Conservation (phyloP, 92 coral and sea anemone genomes). For the Isaurus tuberculatus region DNA sequence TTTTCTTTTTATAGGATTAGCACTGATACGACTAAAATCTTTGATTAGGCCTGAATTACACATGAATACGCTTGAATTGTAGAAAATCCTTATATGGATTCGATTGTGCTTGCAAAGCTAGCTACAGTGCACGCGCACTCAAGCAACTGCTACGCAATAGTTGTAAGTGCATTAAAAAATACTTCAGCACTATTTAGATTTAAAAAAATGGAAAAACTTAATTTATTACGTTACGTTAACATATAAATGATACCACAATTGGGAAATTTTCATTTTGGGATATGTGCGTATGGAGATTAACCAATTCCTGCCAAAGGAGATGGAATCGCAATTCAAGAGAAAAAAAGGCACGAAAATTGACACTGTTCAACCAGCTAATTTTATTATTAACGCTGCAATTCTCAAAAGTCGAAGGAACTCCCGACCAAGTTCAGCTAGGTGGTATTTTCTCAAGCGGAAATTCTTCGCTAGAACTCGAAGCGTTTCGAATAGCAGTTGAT, state of each 20-base stretch:
- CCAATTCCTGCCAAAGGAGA: background rate
- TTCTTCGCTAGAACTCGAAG: conserved; percentile 52
- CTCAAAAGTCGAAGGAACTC: conserved; percentile 13
- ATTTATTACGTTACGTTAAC: too few species aligned
- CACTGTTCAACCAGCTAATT: background rate
- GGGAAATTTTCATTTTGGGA: background rate
- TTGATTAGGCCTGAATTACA: too few species aligned
- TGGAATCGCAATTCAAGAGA: background rate
- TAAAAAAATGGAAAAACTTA: too few species aligned
- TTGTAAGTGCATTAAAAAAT: too few species aligned
- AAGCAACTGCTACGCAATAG: too few species aligned
- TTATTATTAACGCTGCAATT: background rate
- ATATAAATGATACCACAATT: background rate
- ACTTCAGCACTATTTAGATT: too few species aligned
- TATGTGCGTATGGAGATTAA: background rate
- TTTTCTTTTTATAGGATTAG: too few species aligned
- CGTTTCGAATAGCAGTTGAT: conserved; percentile 78
- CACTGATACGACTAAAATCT: too few species aligned
- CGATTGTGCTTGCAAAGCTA: too few species aligned
- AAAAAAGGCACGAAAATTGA: background rate
- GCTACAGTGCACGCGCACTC: too few species aligned
- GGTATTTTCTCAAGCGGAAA: conserved; percentile 66
- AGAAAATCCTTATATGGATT: too few species aligned
- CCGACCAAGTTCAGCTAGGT: conserved; percentile 69
- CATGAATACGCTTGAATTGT: too few species aligned